Evolutionary conservation across 92 coral and sea anemone genomes (phyloP).

Genomic region (Bergia puertoricense): DNA sequence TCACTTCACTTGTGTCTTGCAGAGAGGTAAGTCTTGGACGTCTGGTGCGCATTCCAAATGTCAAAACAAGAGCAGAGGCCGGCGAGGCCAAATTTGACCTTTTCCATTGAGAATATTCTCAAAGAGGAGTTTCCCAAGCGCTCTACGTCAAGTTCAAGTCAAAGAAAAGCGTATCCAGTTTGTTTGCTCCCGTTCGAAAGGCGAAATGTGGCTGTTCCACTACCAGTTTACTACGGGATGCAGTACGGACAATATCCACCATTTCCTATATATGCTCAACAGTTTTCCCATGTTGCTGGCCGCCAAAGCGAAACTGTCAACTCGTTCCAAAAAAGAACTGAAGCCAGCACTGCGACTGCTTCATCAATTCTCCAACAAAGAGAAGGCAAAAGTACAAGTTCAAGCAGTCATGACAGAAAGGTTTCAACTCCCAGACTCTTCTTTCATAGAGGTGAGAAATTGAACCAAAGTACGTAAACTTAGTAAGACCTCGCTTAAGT

Average conservation of each 20-base stretch:
- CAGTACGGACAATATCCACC: constrained; percentile 33
- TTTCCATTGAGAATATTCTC: constrained; percentile 40
- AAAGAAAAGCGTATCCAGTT: constrained; percentile 24
- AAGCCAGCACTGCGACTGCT: constrained; percentile 7
- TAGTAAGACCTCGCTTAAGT: constrained; percentile 8
- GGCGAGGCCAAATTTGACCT: constrained; percentile 26
- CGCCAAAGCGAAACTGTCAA: constrained; percentile 27
- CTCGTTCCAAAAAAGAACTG: constrained; percentile 22
- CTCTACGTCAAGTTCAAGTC: constrained; percentile 16
- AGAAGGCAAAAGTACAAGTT: constrained; percentile 16
- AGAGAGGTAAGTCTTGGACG: constrained; percentile 21
- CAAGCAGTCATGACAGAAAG: constrained; percentile 18
- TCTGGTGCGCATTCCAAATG: constrained; percentile 33
- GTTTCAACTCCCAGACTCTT: constrained; percentile 9
- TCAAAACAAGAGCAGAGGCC: constrained; percentile 48
- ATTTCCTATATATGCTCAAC: constrained; percentile 33
- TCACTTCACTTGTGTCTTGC: constrained; percentile 40
- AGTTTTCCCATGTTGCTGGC: constrained; percentile 27
- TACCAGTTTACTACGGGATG: constrained; percentile 35
- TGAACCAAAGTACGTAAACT: constrained; percentile 31
- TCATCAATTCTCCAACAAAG: background rate
- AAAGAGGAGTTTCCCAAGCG: constrained; percentile 30
- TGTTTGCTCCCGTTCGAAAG: constrained; percentile 37
- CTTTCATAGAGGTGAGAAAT: constrained; percentile 16
- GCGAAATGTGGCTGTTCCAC: constrained; percentile 23